Base-by-base conservation (phyloP, 2,113 vertebrate genomes). In the Embiotoca jacksoni region DNA sequence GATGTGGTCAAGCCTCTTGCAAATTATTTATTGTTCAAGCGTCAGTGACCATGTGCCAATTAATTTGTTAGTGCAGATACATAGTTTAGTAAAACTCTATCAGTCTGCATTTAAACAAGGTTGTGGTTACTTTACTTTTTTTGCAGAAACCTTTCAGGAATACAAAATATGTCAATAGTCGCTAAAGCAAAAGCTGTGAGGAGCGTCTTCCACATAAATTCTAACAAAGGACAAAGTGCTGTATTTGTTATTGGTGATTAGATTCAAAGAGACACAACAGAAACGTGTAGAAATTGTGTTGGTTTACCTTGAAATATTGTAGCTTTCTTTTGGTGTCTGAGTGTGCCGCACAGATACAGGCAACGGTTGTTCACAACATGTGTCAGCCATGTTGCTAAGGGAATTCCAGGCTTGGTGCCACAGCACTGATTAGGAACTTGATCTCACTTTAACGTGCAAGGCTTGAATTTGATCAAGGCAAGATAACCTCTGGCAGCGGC, bases 401-500 rank as follows among this genome's bases (percentile, higher is more conserved):
- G 74, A 83, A 67, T 85, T 74, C 53, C 37, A 70, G 83, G 53
- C 65, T 64, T 14, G 30, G 23, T 66, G 49, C 72, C 33, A 54
- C 63, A 63, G 66, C 53, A 69, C 72, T 66, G 72, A 82, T 72
- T 67, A 72, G 76, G 30, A 87, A 75, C 70, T 78, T 88, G 72
- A 87, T 78, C 78, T 78, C 79, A 65, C 72, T 66, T 56, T 60
- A 83, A 73, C 7, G n/a, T 44, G 53, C 64, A 13, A 23, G 57
- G 63, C 62, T 75, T 62, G 75, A 60, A 85, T 89, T 85, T 79
- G 67, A 87, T 87, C 56, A 75, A 66, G 56, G 60, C n/a, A 30
- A 49, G 35, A 53, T 56, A 78, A 37, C 15, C 39, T n/a, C 2
- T 69, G 23, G 54, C 78, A 65, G 7, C 53, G 31, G 67, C 68